Conservation (phyloP, 2,797 vertebrate species). For the Eutrigla gurnardus region DNA sequence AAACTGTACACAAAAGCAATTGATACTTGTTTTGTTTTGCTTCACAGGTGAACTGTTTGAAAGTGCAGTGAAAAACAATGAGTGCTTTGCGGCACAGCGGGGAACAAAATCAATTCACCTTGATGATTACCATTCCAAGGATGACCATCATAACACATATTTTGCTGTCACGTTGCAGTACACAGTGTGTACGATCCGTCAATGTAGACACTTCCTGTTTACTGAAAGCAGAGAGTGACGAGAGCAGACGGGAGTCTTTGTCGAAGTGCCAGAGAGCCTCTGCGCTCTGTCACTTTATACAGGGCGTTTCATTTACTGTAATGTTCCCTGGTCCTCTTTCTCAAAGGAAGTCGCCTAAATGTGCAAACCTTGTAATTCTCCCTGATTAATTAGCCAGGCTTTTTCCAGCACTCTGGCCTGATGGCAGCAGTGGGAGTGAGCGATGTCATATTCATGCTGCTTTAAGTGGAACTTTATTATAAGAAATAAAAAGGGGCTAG, state of each 20-base stretch:
- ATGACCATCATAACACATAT: conserved; percentile 28
- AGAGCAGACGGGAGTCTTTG: conserved; percentile 16
- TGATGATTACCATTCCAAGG: conserved; percentile 32
- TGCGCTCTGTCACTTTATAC: conserved; percentile 29
- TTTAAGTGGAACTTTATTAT: conserved; percentile 78
- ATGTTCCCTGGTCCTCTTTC: conserved; percentile 16
- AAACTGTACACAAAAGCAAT: neutral
- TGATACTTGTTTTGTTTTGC: neutral
- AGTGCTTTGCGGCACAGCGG: neutral
- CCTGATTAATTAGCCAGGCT: conserved; percentile 71
- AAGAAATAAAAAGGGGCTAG: conserved; percentile 72
- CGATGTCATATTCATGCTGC: conserved; percentile 75
- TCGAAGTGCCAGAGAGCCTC: conserved; percentile 2
- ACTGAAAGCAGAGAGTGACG: conserved; percentile 26
- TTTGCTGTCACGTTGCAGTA: conserved; percentile 17
- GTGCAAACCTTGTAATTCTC: conserved; percentile 57
- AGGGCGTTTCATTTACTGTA: conserved; percentile 21
- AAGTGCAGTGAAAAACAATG: neutral
- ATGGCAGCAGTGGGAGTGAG: conserved; percentile 69
- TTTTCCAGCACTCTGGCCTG: conserved; percentile 69
- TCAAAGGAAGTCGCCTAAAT: conserved; percentile 53
- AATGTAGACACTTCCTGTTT: conserved; percentile 26
- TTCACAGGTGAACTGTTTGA: conserved; percentile 5
- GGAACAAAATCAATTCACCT: neutral
- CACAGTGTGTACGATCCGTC: conserved; percentile 8